Evolutionary conservation across 2,888 invertebrate species (phyloP), one percentile per base, ranked within the genome.

Genomic region (Neelides folsomi): DNA sequence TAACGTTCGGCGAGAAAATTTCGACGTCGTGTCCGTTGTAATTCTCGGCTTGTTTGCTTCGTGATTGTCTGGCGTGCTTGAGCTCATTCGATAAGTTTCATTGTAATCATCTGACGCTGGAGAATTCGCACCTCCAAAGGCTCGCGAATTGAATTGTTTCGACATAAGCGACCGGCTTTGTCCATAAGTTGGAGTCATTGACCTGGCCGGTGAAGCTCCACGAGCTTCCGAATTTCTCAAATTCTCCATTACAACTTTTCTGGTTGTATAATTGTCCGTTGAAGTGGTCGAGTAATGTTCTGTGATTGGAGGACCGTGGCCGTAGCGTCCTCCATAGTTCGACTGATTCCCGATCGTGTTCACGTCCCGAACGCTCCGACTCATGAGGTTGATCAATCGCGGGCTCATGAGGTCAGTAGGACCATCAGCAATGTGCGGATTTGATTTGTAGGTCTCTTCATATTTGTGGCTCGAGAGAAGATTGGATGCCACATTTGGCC

Each of bases 311-410:
- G n/a, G 16, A 35, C 36, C n/a, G 19, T 49, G 41, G 12, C 42
- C 41, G 36, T 49, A 49, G 9, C 34, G 19, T 4, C 13, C 19
- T n/a, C 52, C 52, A 38, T 48, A 53, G 39, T 43, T 49, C 27
- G 49, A 47, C 5, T 55, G 40, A 37, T 51, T 51, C 2, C 38
- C 35, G 1, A 34, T 38, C 7, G 9, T 45, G 51, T 59, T 78
- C 20, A 87, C 71, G 68, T 87, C 86, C 56, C 81, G 77, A 67
- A 86, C 85, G 69, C 86, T 86, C 59, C 87, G 78, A 68, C 83
- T 86, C 56, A 88, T 83, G 60, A 86, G 83, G 52, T 86, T 86
- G 38, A 89, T 82, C 60, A 89, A 82, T 39, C 86, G 86, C 0
- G 88, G 88, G 68, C 86, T 87, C 69, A 87, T 86, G 8, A 86